These are phyloP conservation scores for Aleiodes alternator DNA, from an alignment of 2,888 invertebrate genomes.

Conservation along the genomic window DNA sequence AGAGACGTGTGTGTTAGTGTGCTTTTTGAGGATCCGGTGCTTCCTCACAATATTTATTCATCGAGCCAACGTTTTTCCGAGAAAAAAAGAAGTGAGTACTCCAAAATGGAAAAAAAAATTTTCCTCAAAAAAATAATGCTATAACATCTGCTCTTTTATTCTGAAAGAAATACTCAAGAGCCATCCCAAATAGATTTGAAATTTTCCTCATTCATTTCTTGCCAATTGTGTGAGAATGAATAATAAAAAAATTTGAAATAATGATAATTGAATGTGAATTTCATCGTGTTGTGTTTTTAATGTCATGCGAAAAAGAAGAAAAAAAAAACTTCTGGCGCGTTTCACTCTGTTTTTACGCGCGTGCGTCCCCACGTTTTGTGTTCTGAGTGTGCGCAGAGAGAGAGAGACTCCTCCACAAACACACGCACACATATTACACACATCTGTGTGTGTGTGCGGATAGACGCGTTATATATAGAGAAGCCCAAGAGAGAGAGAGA, in stretches of 20 bases:
- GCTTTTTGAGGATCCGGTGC: slow-evolving; percentile 9
- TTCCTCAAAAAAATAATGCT: no score
- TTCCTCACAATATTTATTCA: slow-evolving; percentile 14
- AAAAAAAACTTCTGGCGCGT: slow-evolving; percentile 24
- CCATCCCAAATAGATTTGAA: background rate
- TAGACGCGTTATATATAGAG: background rate
- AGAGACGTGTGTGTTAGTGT: slow-evolving; percentile 9
- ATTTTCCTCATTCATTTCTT: background rate
- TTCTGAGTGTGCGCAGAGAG: slow-evolving; percentile 8
- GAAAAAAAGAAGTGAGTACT: slow-evolving; percentile 18
- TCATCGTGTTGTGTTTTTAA: slow-evolving; percentile 34
- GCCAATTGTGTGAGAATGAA: background rate
- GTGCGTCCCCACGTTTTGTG: slow-evolving; percentile 29
- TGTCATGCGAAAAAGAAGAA: slow-evolving; percentile 11
- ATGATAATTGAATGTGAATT: slow-evolving; percentile 19
- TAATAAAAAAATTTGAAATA: background rate
- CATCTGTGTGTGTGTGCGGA: slow-evolving; percentile 6
- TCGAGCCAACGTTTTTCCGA: background rate
- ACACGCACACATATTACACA: background rate
- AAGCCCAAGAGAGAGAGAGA: background rate
- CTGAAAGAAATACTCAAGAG: background rate
- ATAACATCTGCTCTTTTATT: no score
- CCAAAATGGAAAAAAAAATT: background rate
- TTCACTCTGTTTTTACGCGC: slow-evolving; percentile 32
- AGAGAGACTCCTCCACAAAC: background rate